Conservation (phyloP, 2,797 vertebrate genomes). For the Tragelaphus eurycerus region DNA sequence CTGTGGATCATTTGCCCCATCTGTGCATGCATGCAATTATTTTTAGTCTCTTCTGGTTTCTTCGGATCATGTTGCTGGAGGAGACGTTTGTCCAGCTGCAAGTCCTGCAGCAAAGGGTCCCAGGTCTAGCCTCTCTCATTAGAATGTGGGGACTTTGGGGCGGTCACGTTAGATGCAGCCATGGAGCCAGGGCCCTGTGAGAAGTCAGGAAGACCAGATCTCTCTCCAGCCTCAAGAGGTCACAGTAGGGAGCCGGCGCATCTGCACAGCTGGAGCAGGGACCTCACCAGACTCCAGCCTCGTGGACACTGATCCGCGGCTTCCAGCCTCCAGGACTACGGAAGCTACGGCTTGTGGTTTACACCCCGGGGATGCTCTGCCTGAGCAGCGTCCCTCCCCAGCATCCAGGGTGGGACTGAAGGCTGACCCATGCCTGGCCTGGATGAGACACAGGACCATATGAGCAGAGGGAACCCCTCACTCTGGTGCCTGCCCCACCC, state of each 20-base stretch:
- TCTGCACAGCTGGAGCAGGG: neutral
- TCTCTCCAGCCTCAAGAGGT: neutral
- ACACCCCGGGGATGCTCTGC: accelerated
- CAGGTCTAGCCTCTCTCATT: neutral
- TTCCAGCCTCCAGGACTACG: neutral
- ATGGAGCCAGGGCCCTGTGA: neutral
- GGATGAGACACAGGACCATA: accelerated
- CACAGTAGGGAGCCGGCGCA: accelerated
- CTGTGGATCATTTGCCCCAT: neutral
- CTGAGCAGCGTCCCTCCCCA: accelerated
- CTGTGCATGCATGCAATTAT: too few relatives aligned
- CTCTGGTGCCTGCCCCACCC: neutral
- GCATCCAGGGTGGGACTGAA: neutral
- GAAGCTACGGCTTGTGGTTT: neutral
- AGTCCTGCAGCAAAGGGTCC: neutral
- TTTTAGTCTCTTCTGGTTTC: neutral
- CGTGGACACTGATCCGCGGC: accelerated
- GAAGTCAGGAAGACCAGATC: neutral
- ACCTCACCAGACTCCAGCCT: neutral
- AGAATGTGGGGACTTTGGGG: neutral
- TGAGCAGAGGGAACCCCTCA: neutral
- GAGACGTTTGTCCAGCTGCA: neutral
- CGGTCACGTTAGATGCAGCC: neutral
- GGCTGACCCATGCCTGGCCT: neutral
- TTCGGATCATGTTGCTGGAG: neutral